Base-by-base conservation (phyloP, 2,797 vertebrate species). In the Tinamus major region DNA sequence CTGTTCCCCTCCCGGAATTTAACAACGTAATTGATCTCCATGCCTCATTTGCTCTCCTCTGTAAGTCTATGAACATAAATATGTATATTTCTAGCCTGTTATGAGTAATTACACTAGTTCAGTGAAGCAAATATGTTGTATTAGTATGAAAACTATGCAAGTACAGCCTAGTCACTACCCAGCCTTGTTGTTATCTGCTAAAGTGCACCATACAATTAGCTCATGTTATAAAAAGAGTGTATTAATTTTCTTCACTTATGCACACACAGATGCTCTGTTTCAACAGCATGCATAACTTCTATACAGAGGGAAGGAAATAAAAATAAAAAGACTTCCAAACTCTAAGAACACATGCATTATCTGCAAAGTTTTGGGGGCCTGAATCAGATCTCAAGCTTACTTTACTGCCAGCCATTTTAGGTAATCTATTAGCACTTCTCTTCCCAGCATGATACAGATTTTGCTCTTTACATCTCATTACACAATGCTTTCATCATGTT, bases 391-490 rank as follows among this genome's bases (percentile, higher is more conserved):
- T 3, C 69, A 64, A 2, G 2, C 79, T n/a, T 74, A 55, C 85
- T 90, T 85, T 35, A 10, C 81, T 48, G 71, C 84, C 53, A 63
- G 75, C 74, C 90, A 85, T 85, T 93, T 80, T 71, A 79, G 94
- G 83, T 74, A 83, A 83, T 95, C 94, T 92, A 96, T 63, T 89
- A 95, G 71, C 75, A 41, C 72, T 93, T 93, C 81, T 91, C 55
- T 92, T 87, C 93, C 81, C 87, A 93, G 94, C 77, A 49, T n/a
- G 77, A 81, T 67, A 75, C 37, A 98, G 97, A 98, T 98, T 97
- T 98, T 93, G 93, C 97, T 98, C 97, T 98, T 98, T 98, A 97
- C 92, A 97, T 97, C 98, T 98, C 97, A 98, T 98, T 98, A 98
- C 96, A 94, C 93, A 92, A 94, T 74, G 92, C 97, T 98, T 98